Conservation (phyloP, 2,888 invertebrate species). For the Microctonus hyperodae region DNA sequence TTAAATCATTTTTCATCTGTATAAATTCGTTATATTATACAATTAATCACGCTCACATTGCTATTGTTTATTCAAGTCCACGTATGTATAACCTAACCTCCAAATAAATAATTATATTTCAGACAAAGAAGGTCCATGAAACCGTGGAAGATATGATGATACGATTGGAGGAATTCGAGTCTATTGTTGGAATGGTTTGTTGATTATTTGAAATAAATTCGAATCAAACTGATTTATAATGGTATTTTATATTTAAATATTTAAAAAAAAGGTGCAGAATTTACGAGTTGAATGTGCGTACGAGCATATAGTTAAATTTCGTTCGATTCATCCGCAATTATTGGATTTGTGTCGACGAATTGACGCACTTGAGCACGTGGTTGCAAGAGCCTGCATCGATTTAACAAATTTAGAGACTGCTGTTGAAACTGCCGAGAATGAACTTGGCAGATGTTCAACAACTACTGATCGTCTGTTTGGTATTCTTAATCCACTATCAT, state of each 20-base stretch:
- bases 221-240: neutral
- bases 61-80: slow-evolving; percentile 14
- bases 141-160: slow-evolving; percentile 61
- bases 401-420: slow-evolving; percentile 57
- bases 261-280: slow-evolving; percentile 51
- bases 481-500: slow-evolving; percentile 60
- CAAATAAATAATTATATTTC: slow-evolving; percentile 32
- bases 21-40: neutral
- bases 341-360: slow-evolving; percentile 53
- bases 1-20: neutral
- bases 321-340: slow-evolving; percentile 50
- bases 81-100: neutral
- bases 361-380: slow-evolving; percentile 58
- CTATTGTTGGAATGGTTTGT: slow-evolving; percentile 60
- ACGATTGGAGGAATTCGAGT: slow-evolving; percentile 62
- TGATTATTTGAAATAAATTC: neutral
- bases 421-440: slow-evolving; percentile 58
- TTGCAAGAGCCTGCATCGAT: slow-evolving; percentile 55
- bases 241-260: slow-evolving; percentile 2
- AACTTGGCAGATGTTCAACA: slow-evolving; percentile 46
- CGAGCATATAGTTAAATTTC: slow-evolving; percentile 53
- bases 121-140: slow-evolving; percentile 57
- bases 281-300: slow-evolving; percentile 54
- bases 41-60: neutral
- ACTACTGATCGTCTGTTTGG: slow-evolving; percentile 56